phyloP scores from a whole-genome alignment of 1,140 invertebrate species.

The Drosophila sproati region DNA sequence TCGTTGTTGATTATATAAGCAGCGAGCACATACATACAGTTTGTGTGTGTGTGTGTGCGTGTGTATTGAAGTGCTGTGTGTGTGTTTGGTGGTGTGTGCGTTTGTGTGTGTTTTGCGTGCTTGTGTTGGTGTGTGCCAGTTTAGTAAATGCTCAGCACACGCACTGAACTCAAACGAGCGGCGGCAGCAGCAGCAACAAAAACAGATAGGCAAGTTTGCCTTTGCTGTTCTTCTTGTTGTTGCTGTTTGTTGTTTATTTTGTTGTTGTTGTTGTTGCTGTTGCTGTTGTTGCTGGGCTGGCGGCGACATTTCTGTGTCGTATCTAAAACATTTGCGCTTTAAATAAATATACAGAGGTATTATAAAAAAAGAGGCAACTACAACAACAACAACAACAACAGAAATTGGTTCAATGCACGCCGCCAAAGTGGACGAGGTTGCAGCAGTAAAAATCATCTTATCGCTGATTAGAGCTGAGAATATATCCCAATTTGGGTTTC shows the following conservation, averaged over 20 bases:
- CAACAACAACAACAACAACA: conserved; percentile 49
- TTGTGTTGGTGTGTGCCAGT: conserved; percentile 70
- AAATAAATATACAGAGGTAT: conserved; percentile 78
- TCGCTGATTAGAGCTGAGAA: conserved; percentile 32
- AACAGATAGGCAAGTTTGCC: conserved; percentile 75
- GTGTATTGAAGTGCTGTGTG: conserved; percentile 16
- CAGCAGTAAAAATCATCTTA: conserved; percentile 19
- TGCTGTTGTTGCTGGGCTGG: conserved; percentile 21
- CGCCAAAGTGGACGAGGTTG: conserved; percentile 48
- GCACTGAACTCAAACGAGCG: conserved; percentile 56
- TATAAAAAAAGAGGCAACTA: conserved; percentile 64
- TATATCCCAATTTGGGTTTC: background rate
- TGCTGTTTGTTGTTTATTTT: conserved; percentile 18
- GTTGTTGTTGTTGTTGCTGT: conserved; percentile 23
- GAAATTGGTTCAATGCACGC: conserved; percentile 81
- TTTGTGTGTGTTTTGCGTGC: conserved; percentile 22
- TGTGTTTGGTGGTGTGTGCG: conserved; percentile 16
- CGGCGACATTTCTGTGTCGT: conserved; percentile 68
- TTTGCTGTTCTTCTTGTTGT: conserved; percentile 53
- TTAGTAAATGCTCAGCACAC: conserved; percentile 77
- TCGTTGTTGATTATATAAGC: conserved; percentile 73
- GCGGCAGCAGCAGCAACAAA: conserved; percentile 27
- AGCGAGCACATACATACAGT: conserved; percentile 18
- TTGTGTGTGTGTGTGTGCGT: conserved; percentile 21
- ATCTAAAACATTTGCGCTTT: conserved; percentile 83